Base-by-base conservation (phyloP, 2,888 invertebrate species). In the Philopedon plagiatum region DNA sequence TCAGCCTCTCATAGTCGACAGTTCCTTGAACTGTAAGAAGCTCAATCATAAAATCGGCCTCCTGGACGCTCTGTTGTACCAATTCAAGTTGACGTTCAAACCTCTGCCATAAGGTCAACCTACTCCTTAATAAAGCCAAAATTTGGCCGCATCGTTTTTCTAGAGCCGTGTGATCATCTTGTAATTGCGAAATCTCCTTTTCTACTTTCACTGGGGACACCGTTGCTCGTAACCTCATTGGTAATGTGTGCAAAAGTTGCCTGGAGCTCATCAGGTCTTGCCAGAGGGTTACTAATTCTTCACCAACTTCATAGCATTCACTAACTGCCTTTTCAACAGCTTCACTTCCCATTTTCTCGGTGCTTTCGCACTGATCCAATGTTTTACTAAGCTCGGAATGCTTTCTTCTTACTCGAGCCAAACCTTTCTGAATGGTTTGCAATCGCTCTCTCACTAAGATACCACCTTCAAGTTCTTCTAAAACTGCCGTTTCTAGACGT, bases 21-120 rank as follows among this genome's bases (percentile, higher is more conserved):
- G 93, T 92, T 0, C 94, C 94, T 81, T 95, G 94, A 0, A 95
- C 92, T 0, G 93, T 93, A 11, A 95, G 87, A 70, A 95, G 86
- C 77, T 95, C 94, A 87, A 94, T 93, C 94, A 95, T 94, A 80
- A 94, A 95, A 83, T 95, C 94, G 0, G 94, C 93, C 79, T 95
- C 94, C 66, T 94, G 90, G 0, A 94, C 94, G 0, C 93, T 94
- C 60, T 93, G 92, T 75, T 94, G 93, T 9, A 95, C 94, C 82
- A 91, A 81, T 78, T 95, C 94, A 77, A 95, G 84, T 78, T 94
- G 93, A 1, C 90, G 87, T 81, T 94, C 94, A 82, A 93, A 94
- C 21, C 93, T 87, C 66, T 91, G 87, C 95, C 95, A 95, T 21
- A 95, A 85, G 1, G 89, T 88, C 39, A 93, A 85, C 5, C 92